Conservation (phyloP, 2,888 invertebrate species). For the Diarsia mendica region DNA sequence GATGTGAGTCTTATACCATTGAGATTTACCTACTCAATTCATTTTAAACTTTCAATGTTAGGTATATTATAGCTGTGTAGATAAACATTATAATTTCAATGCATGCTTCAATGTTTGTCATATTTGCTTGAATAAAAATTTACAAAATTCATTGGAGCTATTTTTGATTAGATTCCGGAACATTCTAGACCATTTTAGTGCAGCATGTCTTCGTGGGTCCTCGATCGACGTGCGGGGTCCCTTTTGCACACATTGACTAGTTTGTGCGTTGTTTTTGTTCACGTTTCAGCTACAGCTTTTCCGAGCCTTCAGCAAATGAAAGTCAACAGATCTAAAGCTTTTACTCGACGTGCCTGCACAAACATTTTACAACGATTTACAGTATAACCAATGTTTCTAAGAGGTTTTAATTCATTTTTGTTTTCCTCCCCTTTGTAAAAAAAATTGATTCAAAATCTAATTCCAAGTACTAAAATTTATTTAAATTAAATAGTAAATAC, state of each 20-base stretch:
- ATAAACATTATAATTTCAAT: constrained; percentile 80
- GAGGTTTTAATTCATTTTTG: constrained; percentile 8
- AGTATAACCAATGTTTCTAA: constrained; percentile 17
- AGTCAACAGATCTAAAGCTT: constrained; percentile 10
- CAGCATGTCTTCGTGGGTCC: constrained; percentile 59
- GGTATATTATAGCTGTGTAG: constrained; percentile 75
- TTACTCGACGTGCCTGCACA: constrained; percentile 35
- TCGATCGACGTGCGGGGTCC: constrained; percentile 69
- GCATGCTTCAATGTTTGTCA: constrained; percentile 87
- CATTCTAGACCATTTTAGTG: constrained; percentile 45
- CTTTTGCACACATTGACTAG: constrained; percentile 88
- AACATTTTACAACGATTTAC: constrained; percentile 26
- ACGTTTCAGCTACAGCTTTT: constrained; percentile 78
- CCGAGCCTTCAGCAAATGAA: constrained; percentile 32
- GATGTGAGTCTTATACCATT: constrained; percentile 66
- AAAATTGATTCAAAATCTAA: not conserved
- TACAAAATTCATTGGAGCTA: constrained; percentile 74
- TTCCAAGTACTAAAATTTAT: not conserved
- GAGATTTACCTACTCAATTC: constrained; percentile 65
- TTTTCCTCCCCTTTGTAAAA: not conserved
- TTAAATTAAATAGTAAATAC: not conserved
- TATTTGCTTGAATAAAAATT: constrained; percentile 87
- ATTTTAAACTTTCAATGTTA: constrained; percentile 66
- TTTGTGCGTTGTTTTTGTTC: constrained; percentile 78
- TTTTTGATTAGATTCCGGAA: constrained; percentile 71